Conservation (phyloP, 2,113 vertebrate species). For the Orthonyx spaldingii region DNA sequence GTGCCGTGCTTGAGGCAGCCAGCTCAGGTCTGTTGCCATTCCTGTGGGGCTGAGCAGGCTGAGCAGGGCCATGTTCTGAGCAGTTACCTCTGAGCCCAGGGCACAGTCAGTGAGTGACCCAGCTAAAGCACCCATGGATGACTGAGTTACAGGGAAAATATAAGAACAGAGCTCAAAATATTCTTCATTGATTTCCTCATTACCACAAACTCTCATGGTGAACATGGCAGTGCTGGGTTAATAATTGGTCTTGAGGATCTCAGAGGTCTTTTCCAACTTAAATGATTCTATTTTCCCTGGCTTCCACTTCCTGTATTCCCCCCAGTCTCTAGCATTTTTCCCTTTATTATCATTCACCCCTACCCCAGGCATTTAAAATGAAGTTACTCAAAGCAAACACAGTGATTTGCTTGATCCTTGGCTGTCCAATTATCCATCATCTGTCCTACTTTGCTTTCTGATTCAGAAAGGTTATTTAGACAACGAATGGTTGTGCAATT, state of each 20-base stretch:
- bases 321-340: background rate
- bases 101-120: background rate
- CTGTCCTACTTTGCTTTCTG: background rate
- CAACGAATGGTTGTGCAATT: background rate
- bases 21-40: background rate
- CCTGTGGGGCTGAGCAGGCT: background rate
- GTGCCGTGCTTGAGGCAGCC: background rate
- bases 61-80: background rate
- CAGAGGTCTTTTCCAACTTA: background rate
- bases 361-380: background rate
- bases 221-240: background rate
- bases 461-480: background rate
- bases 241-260: background rate
- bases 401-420: background rate
- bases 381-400: background rate
- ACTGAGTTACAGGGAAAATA: background rate
- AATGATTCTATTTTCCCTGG: background rate
- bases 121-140: background rate
- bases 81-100: background rate
- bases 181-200: background rate
- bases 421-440: background rate
- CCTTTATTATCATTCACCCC: background rate
- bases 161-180: background rate
- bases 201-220: background rate
- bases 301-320: background rate